These are phyloP conservation scores for Nysson spinosus DNA, from an alignment of 2,888 invertebrate genomes.

Conservation along the genomic window DNA sequence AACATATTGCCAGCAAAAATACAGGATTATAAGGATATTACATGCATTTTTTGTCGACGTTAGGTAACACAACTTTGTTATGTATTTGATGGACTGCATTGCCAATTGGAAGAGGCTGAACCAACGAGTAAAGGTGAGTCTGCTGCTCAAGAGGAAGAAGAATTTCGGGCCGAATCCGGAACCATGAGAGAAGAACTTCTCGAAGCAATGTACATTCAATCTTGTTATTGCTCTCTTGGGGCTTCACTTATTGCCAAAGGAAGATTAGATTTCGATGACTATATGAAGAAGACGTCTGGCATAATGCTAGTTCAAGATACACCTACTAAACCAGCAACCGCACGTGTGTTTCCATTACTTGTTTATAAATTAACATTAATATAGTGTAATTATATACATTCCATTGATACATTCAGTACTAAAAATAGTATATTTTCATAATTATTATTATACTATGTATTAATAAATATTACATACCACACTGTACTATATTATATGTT, in stretches of 20 bases:
- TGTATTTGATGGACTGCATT: slow-evolving; percentile 87
- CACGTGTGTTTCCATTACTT: too few species aligned
- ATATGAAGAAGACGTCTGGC: slow-evolving; percentile 86
- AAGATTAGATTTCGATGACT: slow-evolving; percentile 86
- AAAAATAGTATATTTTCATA: too few species aligned
- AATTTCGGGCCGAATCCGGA: slow-evolving; percentile 48
- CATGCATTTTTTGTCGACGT: not conserved
- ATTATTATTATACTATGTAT: too few species aligned
- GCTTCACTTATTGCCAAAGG: slow-evolving; percentile 86
- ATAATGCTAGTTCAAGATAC: slow-evolving; percentile 85
- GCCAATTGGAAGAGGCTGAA: slow-evolving; percentile 62
- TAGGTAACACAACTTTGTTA: slow-evolving; percentile 89
- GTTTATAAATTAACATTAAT: too few species aligned
- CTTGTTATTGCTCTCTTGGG: slow-evolving; percentile 91
- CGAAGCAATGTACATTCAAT: slow-evolving; percentile 79
- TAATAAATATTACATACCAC: too few species aligned
- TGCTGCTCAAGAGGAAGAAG: slow-evolving; percentile 27
- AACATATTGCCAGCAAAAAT: not conserved
- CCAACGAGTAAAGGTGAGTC: slow-evolving; percentile 1
- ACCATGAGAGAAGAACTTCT: slow-evolving; percentile 69
- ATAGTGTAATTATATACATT: too few species aligned
- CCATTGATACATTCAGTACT: too few species aligned
- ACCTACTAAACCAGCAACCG: slow-evolving; percentile 82
- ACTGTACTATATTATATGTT: too few species aligned
- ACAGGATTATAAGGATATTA: too few species aligned